Conservation (phyloP, 2,113 vertebrate genomes). For the Anoura caudifer region DNA sequence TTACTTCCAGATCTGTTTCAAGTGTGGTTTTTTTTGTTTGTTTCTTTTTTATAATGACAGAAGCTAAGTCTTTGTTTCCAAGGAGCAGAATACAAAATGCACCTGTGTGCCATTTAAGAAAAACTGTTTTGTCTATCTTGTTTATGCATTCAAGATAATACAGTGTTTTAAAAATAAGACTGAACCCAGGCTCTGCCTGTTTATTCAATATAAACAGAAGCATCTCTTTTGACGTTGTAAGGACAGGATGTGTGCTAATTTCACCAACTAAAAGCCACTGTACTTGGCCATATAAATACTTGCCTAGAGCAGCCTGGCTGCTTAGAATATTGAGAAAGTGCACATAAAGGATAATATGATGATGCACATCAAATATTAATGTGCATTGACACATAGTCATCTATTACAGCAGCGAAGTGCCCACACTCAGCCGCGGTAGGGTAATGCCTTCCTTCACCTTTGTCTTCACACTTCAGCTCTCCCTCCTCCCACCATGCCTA, state of each 20-base stretch:
- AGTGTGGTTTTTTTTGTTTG: constrained; percentile 18
- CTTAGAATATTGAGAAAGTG: constrained; percentile 73
- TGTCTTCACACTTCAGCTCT: background rate
- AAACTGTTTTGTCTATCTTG: constrained; percentile 31
- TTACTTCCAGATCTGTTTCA: constrained; percentile 41
- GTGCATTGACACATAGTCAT: constrained; percentile 80
- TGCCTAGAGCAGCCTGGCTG: constrained; percentile 46
- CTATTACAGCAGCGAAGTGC: constrained; percentile 69
- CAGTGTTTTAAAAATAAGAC: constrained; percentile 7
- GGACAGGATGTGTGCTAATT: constrained; percentile 15
- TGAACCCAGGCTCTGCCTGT: background rate
- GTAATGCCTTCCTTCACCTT: constrained; percentile 28
- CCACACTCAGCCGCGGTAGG: constrained; percentile 16
- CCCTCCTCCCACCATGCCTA: background rate
- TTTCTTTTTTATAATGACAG: constrained; percentile 36
- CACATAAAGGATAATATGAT: constrained; percentile 79
- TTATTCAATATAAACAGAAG: constrained; percentile 43
- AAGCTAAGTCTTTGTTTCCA: constrained; percentile 55
- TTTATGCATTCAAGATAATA: constrained; percentile 52
- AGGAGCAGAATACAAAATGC: constrained; percentile 48
- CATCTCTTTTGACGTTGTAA: constrained; percentile 4
- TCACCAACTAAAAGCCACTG: constrained; percentile 38
- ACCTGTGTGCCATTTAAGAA: constrained; percentile 45
- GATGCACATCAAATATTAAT: constrained; percentile 85
- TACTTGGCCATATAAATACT: background rate